Evolutionary conservation across 2,113 vertebrate genomes (phyloP).

Genomic region (Chaetops frenatus): DNA sequence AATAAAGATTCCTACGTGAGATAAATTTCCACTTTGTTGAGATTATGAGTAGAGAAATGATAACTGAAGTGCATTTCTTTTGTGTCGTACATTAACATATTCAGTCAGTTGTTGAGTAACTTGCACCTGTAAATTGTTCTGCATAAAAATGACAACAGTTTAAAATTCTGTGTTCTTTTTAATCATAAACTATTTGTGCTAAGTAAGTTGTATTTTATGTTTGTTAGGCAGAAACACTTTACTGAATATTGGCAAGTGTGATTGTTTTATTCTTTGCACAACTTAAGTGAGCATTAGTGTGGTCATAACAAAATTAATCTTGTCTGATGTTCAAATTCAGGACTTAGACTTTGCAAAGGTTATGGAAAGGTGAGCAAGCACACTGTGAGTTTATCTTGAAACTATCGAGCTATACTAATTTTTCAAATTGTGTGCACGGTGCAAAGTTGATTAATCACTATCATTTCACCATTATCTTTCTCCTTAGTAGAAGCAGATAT

Average conservation of each 20-base stretch:
- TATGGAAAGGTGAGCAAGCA: neutral
- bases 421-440: neutral
- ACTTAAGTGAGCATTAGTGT: neutral
- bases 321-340: neutral
- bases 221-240: neutral
- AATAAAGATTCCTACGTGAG: neutral
- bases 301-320: neutral
- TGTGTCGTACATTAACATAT: neutral
- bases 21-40: neutral
- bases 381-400: neutral
- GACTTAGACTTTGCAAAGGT: neutral
- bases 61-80: neutral
- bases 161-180: neutral
- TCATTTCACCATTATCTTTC: neutral
- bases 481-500: neutral
- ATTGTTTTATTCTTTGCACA: neutral
- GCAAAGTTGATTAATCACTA: neutral
- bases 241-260: neutral
- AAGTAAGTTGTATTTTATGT: neutral
- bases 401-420: neutral
- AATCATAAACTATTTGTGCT: neutral
- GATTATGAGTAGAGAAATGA: neutral
- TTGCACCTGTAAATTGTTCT: neutral
- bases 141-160: neutral
- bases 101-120: neutral